A percentile compares a stretch with the other conserved stretches of the same genome.
Evolutionary conservation across 2,113 vertebrate genomes (phyloP).

Genomic region (Thalassarche chlororhynchos): DNA sequence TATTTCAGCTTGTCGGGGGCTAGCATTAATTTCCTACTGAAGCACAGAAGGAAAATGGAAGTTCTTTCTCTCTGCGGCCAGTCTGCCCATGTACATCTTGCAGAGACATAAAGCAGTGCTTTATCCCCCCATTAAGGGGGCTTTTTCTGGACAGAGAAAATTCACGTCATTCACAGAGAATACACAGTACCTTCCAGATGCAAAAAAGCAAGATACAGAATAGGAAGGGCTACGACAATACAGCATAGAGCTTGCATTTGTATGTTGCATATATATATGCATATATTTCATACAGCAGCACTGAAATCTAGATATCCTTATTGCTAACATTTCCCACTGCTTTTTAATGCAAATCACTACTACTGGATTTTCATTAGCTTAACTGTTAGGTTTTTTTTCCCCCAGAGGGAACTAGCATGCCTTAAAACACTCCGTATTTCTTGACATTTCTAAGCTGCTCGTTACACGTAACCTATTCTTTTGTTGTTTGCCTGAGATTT

Average conservation of each 20-base stretch:
- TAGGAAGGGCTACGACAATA: background rate
- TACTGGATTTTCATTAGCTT: background rate
- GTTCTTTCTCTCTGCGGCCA: background rate
- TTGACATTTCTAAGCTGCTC: background rate
- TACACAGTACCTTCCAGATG: background rate
- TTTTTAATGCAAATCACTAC: background rate
- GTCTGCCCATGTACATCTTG: background rate
- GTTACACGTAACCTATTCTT: slow-evolving; percentile 9
- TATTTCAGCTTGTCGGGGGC: background rate
- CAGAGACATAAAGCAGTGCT: background rate
- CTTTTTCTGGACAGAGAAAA: background rate
- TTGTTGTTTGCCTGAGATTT: slow-evolving; percentile 57
- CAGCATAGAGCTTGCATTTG: background rate
- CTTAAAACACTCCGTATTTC: background rate
- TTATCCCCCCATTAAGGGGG: background rate
- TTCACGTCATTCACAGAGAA: background rate
- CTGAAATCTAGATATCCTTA: background rate
- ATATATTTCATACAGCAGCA: background rate
- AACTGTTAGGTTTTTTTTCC: background rate
- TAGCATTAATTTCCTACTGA: background rate
- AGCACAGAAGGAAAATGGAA: background rate
- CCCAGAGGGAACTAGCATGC: background rate
- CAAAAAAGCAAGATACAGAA: background rate
- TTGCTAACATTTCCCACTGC: background rate
- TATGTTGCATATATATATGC: too few relatives aligned